Conservation (phyloP, 2,888 invertebrate species). For the Leptogaster cylindrica region DNA sequence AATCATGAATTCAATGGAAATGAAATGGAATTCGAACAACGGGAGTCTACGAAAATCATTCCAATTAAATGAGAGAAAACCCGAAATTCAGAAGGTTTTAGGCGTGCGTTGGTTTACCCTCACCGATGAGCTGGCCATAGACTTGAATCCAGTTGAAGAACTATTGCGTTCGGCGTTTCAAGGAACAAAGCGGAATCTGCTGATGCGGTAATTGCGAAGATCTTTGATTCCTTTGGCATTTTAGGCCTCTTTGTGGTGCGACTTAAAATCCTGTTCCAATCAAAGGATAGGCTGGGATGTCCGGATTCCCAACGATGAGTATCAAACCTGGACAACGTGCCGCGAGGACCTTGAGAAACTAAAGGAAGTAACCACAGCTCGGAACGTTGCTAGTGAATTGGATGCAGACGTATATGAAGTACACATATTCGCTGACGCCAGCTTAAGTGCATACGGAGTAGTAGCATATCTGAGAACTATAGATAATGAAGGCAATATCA, state of each 20-base stretch:
- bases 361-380: constrained; percentile 6
- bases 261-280: background rate
- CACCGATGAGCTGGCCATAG: background rate
- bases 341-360: background rate
- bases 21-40: constrained; percentile 39
- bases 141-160: too few relatives aligned
- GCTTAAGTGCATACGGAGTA: background rate
- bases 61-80: background rate
- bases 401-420: background rate
- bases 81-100: background rate
- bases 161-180: too few relatives aligned
- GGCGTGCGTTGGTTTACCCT: background rate
- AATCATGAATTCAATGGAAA: too few relatives aligned
- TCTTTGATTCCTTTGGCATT: background rate
- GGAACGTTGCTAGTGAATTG: constrained; percentile 6
- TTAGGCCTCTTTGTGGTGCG: background rate
- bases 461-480: background rate
- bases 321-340: background rate
- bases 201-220: background rate
- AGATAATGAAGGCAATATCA: background rate
- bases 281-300: constrained; percentile 14
- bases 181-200: too few relatives aligned
- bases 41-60: constrained; percentile 8
- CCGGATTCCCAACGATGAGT: background rate
- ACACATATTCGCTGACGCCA: background rate